Evolutionary conservation across 2,888 invertebrate genomes (phyloP), one percentile per base, ranked within the genome.

Genomic region (Phragmatobia fuliginosa): DNA sequence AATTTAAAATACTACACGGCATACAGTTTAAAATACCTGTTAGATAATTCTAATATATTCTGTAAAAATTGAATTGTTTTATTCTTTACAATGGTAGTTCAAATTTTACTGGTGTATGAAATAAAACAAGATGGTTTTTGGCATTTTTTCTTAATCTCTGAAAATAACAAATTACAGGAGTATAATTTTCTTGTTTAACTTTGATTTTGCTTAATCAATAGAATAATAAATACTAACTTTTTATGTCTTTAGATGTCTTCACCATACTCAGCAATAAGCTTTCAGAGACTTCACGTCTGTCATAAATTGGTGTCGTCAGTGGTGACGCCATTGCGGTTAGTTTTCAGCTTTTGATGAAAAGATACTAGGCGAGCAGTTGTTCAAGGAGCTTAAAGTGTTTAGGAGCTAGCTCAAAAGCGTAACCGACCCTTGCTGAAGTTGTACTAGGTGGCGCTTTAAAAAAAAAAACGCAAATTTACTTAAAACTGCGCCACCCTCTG

Each of bases 391-490:
- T 28, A 25, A 28, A 56, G 16, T 16, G 28, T 16, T 6, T 16
- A 56, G 1, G 28, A 6, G 1, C 28, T 28, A 16, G 7, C 14
- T 56, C 28, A 16, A 28, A 56, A 56, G 28, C 16, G 28, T 28
- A 25, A 1, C 2, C 28, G 38, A 28, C 28, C 6, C 8, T 60
- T 10, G 16, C 33, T 16, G 18, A 8, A 2, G 4, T 18, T 62
- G 1, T 41, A n/a, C 31, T 66, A 66, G 66, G 60, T 31, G 66
- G 59, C 33, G 66, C 41, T 66, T 7, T 31, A n/a, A 25, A n/a
- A n/a, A n/a, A n/a, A n/a, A n/a, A n/a, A 10, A 45, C 2, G 45
- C 21, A 21, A 10, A n/a, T 3, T 1, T 18, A 11, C 11, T 38
- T 28, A 18, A 3, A 18, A 33, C 18, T 18, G 18, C 28, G 56